Conservation (phyloP, 2,113 vertebrate genomes). For the Tachysurus fulvidraco region DNA sequence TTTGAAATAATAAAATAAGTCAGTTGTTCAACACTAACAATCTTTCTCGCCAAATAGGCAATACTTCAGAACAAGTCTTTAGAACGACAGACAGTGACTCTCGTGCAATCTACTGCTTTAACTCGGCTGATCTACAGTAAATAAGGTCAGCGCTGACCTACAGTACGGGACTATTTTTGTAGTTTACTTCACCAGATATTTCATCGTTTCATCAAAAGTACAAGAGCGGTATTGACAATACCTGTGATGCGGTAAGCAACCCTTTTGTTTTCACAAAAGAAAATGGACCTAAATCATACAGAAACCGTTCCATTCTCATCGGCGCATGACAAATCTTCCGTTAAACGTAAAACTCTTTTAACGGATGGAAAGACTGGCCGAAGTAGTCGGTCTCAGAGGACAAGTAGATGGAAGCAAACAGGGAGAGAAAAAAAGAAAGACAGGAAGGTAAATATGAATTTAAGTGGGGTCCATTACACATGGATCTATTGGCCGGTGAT, state of each 20-base stretch:
- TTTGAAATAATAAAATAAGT: too few relatives aligned
- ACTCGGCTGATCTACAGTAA: not conserved
- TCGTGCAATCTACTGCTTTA: not conserved
- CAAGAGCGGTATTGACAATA: not conserved
- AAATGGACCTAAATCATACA: not conserved
- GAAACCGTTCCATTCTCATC: not conserved
- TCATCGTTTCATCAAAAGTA: not conserved
- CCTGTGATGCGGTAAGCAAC: not conserved
- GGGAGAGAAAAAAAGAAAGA: constrained; percentile 5
- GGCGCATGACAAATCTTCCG: constrained; percentile 13
- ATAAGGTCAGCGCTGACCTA: not conserved
- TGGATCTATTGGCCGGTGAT: constrained; percentile 39
- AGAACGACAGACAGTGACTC: not conserved
- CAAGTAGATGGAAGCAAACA: constrained; percentile 1
- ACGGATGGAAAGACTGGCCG: constrained; percentile 8
- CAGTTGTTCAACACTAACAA: not conserved
- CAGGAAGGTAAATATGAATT: constrained; percentile 43
- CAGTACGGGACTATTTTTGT: not conserved
- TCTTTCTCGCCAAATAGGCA: not conserved
- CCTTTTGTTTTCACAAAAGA: not conserved
- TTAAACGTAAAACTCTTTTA: not conserved
- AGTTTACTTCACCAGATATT: not conserved
- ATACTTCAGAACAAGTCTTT: not conserved
- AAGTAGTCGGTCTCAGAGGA: constrained; percentile 37
- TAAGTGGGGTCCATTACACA: constrained; percentile 32